Evolutionary conservation across 1,140 invertebrate genomes (phyloP), one percentile per base, ranked within the genome.

Genomic region (Leptinotarsa undecemlineata): DNA sequence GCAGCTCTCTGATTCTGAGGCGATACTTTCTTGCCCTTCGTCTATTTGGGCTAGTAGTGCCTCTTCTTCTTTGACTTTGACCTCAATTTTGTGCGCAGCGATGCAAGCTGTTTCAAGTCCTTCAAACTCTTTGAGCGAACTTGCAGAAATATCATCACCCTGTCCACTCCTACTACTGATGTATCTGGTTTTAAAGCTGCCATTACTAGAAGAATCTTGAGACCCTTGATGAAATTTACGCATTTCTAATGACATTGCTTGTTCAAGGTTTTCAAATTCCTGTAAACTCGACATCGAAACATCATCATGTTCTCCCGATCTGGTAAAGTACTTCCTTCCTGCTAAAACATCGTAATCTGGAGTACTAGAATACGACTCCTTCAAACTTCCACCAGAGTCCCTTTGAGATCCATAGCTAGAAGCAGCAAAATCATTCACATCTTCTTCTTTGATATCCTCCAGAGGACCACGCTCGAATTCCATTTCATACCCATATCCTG

Each of bases 81-180:
- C 87, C 86, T 96, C 95, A 63, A 94, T 92, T 71, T 92, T 88
- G 76, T 95, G 92, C 1, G 92, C 93, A 83, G 95, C 93, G 51
- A 92, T 89, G 82, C 96, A 95, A 23, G 96, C 95, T 74, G 90
- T 91, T 85, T 99, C 97, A 1, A 98, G 85, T 1, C 93, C 92
- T 89, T 98, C 96, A 85, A 98, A 98, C 85, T 99, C 97, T 83
- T 96, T 96, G 3, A 98, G 86, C 20, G 96, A 98, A 5, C 93
- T 95, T n/a, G 96, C 85, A 2, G 95, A 97, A 19, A 96, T 88
- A 84, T 97, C 94, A 86, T 98, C 96, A 21, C 94, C 94, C 81
- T 94, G 94, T 5, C 88, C 88, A 79, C 90, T 91, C 80, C 90
- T 89, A 78, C 90, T 89, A 48, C 90, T 84, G 66, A 88, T 86